Base-by-base conservation (phyloP, 1,140 invertebrate species). In the Wiebesia pumilae region DNA sequence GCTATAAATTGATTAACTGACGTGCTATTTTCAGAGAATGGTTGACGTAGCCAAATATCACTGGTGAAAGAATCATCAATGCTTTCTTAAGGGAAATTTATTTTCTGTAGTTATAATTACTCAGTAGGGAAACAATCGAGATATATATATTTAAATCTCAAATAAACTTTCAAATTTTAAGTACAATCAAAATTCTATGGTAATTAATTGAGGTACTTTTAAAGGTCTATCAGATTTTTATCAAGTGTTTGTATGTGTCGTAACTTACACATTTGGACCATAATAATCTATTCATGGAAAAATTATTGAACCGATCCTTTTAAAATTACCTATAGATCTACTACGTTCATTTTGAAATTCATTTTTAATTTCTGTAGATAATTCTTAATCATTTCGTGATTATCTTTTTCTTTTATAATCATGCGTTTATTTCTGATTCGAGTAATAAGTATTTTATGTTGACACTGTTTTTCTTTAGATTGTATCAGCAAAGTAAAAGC, bases 1-100 rank as follows among this genome's bases (percentile, higher is more conserved):
- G 9, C 3, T 12, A 35, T 38, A 27, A 54, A 54, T n/a, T 51
- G 33, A 80, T 80, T 58, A 62, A 65, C 78, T 3, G 40, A 40
- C 27, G 2, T 3, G 4, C 30, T 83, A 86, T 86, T 83, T 83
- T 82, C 83, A 79, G 62, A 30, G 33, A 40, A 4, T 33, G n/a
- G 58, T 79, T 35, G 73, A 69, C 51, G 85, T 58, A n/a, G 71
- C 81, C 80, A 82, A 77, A 62, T 77, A 82, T 77, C 73, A 65
- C 85, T 80, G 16, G 71, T 62, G 80, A 58, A 83, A 86, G 73
- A 62, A 83, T 86, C 58, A 86, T 83, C 69, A 86, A 86, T 83
- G 69, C 21, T 75, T 78, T 86, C 82, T 86, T 82, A 83, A 51
- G 33, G 80, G 27, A 27, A 47, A 81, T 81, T 73, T n/a, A 12